These are phyloP conservation scores for Allobates femoralis DNA, from an alignment of 2,797 vertebrate genomes.

Conservation along the genomic window DNA sequence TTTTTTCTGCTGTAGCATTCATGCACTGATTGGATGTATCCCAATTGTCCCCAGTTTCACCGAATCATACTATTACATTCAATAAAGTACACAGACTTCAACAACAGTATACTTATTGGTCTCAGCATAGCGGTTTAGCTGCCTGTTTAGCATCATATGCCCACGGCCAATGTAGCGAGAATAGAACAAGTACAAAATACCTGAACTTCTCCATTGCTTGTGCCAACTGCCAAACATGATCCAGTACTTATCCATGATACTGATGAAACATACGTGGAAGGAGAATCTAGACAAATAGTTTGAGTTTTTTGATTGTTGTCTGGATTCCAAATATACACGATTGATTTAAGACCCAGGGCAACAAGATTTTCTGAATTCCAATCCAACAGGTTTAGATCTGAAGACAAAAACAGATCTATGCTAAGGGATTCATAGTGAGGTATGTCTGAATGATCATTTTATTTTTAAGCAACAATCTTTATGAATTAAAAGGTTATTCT, in stretches of 20 bases:
- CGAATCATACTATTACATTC: too few species aligned
- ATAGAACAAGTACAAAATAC: conserved; percentile 63
- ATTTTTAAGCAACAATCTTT: background rate
- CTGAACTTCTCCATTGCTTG: conserved; percentile 79
- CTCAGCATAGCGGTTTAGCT: too few species aligned
- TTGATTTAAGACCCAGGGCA: conserved; percentile 77
- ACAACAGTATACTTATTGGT: too few species aligned
- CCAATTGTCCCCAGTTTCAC: too few species aligned
- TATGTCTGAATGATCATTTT: background rate
- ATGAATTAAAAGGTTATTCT: too few species aligned
- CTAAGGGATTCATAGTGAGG: background rate
- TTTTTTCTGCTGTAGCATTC: too few species aligned
- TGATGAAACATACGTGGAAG: conserved; percentile 73
- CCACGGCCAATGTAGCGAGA: too few species aligned
- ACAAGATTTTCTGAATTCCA: conserved; percentile 78
- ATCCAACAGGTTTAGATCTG: conserved; percentile 80
- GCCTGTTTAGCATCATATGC: too few species aligned
- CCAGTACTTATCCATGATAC: conserved; percentile 80
- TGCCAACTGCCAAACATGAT: conserved; percentile 76
- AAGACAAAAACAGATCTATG: conserved; percentile 58
- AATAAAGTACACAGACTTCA: too few species aligned
- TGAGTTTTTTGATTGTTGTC: conserved; percentile 66
- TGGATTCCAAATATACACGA: conserved; percentile 78
- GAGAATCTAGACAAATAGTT: conserved; percentile 67
- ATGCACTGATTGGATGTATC: too few species aligned